Base-by-base conservation (phyloP, 2,888 invertebrate species). In the Pachymerium ferrugineum region DNA sequence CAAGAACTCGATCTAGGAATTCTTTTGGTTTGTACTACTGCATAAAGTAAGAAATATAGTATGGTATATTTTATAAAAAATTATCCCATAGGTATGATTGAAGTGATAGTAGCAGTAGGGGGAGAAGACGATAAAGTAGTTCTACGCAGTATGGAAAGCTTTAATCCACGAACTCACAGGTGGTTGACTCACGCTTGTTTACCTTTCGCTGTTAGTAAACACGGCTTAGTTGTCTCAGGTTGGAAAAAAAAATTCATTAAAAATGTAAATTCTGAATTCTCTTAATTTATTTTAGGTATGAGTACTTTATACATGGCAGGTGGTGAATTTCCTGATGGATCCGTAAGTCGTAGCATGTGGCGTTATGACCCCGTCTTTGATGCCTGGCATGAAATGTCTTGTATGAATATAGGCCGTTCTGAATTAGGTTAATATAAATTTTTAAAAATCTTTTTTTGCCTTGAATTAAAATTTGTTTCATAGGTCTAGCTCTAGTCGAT, bases 51-150 rank as follows among this genome's bases (percentile, higher is more conserved):
- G 3, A 42, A 42, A 42, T 42, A 16, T 3, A 42, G 5, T 42
- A n/a, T 42, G 12, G 5, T 12, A 8, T 42, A n/a, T 42, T 35
- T 10, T 12, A n/a, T n/a, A n/a, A n/a, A n/a, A n/a, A 25, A 69
- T 69, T 69, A 25, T 10, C 28, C 28, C 33, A 6, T 70, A 80
- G 80, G 80, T 38, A 75, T 78, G 35, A 76, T 76, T 74, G 82
- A 82, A 76, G 84, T 85, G 30, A 84, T 85, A 71, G 83, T 85
- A 35, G 84, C 84, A 71, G 84, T 85, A 22, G 85, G 85, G 29
- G 85, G 85, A 14, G 85, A 85, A 78, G 85, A 85, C 79, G 85
- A 85, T 78, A 85, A 85, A 78, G 84, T 85, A 6, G 85, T 85
- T 6, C 78, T 85, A 16, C 78, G 85, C 29, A 84, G 84, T 73